Conservation (phyloP, 2,888 invertebrate genomes). For the Acheta domesticus region DNA sequence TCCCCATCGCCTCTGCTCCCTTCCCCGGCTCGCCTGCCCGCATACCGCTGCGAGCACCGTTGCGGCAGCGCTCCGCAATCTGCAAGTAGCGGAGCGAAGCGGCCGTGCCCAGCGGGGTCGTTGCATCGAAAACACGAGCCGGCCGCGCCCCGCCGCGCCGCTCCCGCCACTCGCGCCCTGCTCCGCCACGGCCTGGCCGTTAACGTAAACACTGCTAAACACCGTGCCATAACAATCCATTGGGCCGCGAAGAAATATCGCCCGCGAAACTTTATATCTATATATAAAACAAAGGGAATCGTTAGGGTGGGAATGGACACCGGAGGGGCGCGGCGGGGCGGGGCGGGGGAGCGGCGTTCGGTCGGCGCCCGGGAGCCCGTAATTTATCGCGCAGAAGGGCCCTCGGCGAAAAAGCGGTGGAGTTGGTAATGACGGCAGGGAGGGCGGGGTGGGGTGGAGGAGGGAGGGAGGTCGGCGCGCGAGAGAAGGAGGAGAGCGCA, state of each 20-base stretch:
- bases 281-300: constrained; percentile 18
- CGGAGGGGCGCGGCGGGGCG: neutral
- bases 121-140: neutral
- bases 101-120: neutral
- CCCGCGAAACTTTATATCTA: neutral
- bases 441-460: neutral
- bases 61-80: neutral
- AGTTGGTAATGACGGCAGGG: neutral
- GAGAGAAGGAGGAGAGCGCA: neutral
- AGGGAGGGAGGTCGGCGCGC: neutral
- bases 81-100: neutral
- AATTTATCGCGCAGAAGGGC: neutral
- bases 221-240: constrained; percentile 4
- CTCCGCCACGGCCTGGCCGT: neutral
- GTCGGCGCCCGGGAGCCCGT: neutral
- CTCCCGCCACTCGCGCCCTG: neutral
- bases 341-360: neutral
- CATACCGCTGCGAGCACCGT: neutral
- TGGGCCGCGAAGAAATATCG: neutral
- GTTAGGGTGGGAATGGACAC: neutral
- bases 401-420: neutral
- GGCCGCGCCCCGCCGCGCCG: neutral
- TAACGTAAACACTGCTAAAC: constrained; percentile 7
- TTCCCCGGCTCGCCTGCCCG: neutral
- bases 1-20: neutral